Base-by-base conservation (phyloP, 2,113 vertebrate genomes). In the Pavo muticus region DNA sequence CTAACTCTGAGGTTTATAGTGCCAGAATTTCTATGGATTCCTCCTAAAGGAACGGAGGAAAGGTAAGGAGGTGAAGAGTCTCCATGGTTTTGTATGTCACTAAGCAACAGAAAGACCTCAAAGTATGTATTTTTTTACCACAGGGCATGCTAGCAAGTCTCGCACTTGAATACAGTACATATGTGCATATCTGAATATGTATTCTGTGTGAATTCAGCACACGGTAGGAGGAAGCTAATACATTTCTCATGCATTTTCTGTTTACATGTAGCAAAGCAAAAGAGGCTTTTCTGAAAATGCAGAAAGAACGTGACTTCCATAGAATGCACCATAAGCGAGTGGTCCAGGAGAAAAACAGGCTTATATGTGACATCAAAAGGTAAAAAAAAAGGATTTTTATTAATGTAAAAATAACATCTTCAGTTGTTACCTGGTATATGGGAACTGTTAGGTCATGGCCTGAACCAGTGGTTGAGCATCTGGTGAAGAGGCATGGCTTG, bases 221-320 rank as follows among this genome's bases (percentile, higher is more conserved):
- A 23, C 4, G 44, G 37, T 32, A 75, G 39, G 30, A 76, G 29
- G 40, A 71, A 14, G 48, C 39, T 70, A 32, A 87, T 68, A 8
- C 4, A 45, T 45, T 10, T 39, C 12, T 72, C 39, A 27, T 83
- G 10, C 2, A 5, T 84, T 74, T 91, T 52, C 35, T 97, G 10
- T 84, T 91, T 44, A 8, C 37, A 23, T 94, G 15, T 18, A 98
- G 98, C 7, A 97, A 98, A 45, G 97, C 98, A 40, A 97, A 97
- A 40, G 98, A 98, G 56, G 97, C 97, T 13, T 92, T 99, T 48
- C 54, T 93, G 25, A 98, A 95, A 94, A 97, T 97, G 78, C 98
- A 98, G 96, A 99, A 97, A 84, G 98, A 98, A 93, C 97, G 98
- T 52, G 98, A 99, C 94, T 97, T 98, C 74, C 98, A 99, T 87